Evolutionary conservation across 2,888 invertebrate genomes (phyloP).

Genomic region (Octodonta nipae): DNA sequence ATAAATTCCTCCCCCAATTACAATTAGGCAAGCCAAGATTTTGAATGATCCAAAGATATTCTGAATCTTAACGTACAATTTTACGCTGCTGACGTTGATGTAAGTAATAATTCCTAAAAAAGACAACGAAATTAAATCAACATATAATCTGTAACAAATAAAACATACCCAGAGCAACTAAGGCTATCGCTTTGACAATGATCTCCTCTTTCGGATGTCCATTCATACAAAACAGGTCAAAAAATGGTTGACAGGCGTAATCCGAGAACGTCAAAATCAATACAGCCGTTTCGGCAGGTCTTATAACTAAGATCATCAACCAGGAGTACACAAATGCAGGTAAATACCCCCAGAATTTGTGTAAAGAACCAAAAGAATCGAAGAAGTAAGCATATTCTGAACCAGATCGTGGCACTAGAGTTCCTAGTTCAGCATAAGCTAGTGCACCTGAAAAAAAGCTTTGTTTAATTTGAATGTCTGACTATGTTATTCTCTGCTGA

Average conservation of each 20-base stretch:
- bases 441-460: slow-evolving; percentile 53
- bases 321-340: slow-evolving; percentile 66
- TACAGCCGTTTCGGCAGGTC: slow-evolving; percentile 68
- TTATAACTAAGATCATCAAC: slow-evolving; percentile 59
- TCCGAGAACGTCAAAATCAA: slow-evolving; percentile 64
- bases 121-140: slow-evolving; percentile 8
- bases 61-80: slow-evolving; percentile 65
- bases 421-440: slow-evolving; percentile 68
- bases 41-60: slow-evolving; percentile 70
- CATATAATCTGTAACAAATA: neutral
- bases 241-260: slow-evolving; percentile 56
- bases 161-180: slow-evolving; percentile 49
- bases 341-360: slow-evolving; percentile 56
- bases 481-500: no score
- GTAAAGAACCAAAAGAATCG: slow-evolving; percentile 55
- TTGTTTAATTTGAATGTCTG: no score
- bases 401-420: slow-evolving; percentile 64
- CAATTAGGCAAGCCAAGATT: slow-evolving; percentile 60
- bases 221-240: slow-evolving; percentile 33
- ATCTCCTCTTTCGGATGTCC: slow-evolving; percentile 32
- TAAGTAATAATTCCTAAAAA: slow-evolving; percentile 58
- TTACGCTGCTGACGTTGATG: slow-evolving; percentile 65
- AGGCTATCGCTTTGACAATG: slow-evolving; percentile 45
- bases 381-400: slow-evolving; percentile 70
- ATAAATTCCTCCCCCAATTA: slow-evolving; percentile 62